Conservation (phyloP, 2,113 vertebrate species). For the Daubentonia madagascariensis region DNA sequence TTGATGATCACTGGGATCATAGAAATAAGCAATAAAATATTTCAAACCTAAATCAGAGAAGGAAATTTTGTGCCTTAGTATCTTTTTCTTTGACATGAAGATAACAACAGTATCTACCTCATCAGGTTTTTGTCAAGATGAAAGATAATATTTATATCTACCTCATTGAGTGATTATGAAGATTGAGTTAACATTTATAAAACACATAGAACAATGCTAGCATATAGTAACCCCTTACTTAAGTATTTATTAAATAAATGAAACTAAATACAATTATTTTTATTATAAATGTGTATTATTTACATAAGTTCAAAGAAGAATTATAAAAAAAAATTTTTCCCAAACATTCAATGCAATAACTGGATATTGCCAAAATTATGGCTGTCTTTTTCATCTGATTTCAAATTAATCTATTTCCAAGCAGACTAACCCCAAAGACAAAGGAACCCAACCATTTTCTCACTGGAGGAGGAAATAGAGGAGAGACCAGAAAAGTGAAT, state of each 20-base stretch:
- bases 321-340: not conserved
- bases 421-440: not conserved
- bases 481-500: not conserved
- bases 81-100: not conserved
- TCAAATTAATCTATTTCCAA: not conserved
- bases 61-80: not conserved
- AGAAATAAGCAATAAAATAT: not conserved
- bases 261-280: not conserved
- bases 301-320: not conserved
- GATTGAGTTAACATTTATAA: slow-evolving; percentile 10
- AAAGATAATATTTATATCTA: not conserved
- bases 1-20: not conserved
- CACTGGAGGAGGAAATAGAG: not conserved
- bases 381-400: not conserved
- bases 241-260: not conserved
- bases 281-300: not conserved
- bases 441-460: not conserved
- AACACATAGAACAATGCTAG: not conserved
- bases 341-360: not conserved
- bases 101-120: not conserved
- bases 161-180: not conserved
- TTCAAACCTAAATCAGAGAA: not conserved
- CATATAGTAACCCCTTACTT: not conserved
- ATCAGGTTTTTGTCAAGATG: not conserved
- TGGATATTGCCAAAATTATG: not conserved